These are phyloP conservation scores for Turritopsis dohrnii DNA, from an alignment of 30 jellyfish, hydroid and myxozoan species.

Conservation along the genomic window DNA sequence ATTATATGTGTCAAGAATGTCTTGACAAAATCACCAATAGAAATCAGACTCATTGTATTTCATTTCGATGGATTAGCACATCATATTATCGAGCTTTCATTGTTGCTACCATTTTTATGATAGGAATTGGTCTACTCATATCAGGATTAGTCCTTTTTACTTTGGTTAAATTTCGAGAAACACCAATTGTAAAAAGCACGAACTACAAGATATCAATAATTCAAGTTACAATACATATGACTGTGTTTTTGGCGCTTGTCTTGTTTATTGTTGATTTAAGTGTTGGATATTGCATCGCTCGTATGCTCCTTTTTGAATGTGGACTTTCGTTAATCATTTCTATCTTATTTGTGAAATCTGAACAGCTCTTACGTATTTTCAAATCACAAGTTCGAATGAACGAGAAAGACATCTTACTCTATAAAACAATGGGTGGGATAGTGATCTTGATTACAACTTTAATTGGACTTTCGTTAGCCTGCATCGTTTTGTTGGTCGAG, in stretches of 20 bases:
- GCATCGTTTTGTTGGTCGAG: background rate
- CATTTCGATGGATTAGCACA: background rate
- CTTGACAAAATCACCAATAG: background rate
- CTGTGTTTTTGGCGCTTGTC: background rate
- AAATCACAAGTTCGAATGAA: slow-evolving; percentile 4
- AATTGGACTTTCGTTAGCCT: background rate
- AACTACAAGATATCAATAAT: background rate
- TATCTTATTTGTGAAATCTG: background rate
- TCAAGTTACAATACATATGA: slow-evolving; percentile 2
- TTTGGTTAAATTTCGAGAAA: slow-evolving; percentile 2
- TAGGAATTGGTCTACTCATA: background rate
- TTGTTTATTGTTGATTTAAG: background rate
- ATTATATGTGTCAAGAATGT: background rate
- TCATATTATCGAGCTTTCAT: background rate
- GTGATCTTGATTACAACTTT: background rate
- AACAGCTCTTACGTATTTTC: background rate
- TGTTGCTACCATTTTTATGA: background rate
- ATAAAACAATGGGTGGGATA: background rate
- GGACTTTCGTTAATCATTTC: background rate
- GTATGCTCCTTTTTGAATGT: background rate
- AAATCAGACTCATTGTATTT: background rate
- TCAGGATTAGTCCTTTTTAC: background rate
- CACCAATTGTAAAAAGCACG: background rate
- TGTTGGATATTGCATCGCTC: background rate
- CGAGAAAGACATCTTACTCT: background rate